Conservation (phyloP, 2,797 vertebrate species). For the Trematomus bernacchii region DNA sequence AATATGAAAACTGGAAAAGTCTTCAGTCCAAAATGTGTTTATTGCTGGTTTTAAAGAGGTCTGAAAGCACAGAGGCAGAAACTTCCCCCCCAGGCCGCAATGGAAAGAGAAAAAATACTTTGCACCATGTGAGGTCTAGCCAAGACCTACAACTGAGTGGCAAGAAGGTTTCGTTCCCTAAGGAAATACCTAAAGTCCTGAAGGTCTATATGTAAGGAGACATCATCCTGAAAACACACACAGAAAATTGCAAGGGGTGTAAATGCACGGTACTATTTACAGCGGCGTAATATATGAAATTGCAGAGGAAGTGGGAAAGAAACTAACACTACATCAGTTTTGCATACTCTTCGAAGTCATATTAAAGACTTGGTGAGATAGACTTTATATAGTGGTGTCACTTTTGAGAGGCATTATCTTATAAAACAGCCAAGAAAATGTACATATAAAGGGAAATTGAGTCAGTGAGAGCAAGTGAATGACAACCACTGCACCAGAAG, state of each 20-base stretch:
- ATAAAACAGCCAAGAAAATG: not conserved
- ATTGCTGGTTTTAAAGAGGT: constrained; percentile 22
- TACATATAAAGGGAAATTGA: not conserved
- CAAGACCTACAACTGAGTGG: not conserved
- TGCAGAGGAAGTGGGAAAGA: not conserved
- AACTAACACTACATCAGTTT: not conserved
- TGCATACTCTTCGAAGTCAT: not conserved
- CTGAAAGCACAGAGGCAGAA: constrained; percentile 22
- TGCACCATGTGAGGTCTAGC: not conserved
- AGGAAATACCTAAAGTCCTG: constrained; percentile 7
- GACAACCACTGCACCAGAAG: constrained; percentile 12
- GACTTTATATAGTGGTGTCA: not conserved
- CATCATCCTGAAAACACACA: not conserved
- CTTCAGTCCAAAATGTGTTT: constrained; percentile 4
- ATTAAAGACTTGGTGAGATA: not conserved
- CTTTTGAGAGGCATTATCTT: not conserved
- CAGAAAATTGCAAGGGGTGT: not conserved
- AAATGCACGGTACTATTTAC: not conserved
- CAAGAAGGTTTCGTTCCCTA: constrained; percentile 13
- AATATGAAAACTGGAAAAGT: not conserved
- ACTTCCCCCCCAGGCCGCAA: not conserved
- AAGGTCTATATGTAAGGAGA: not conserved
- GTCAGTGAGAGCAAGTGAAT: not conserved
- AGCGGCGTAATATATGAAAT: not conserved
- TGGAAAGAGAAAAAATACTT: not conserved